phyloP scores from a whole-genome alignment of 2,113 vertebrate species.

The Notothenia rossii region DNA sequence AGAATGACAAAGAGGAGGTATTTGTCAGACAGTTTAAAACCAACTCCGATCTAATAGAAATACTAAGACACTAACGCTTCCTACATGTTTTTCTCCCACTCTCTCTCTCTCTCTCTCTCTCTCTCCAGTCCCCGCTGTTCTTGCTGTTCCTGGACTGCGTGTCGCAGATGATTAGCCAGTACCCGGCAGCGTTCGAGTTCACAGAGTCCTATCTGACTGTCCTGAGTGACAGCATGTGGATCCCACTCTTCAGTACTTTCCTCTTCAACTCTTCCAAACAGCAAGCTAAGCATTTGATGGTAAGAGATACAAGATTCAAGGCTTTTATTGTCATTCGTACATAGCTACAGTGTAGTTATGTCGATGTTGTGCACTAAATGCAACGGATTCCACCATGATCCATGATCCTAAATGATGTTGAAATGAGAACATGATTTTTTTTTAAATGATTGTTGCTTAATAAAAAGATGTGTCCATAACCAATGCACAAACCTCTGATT shows the following conservation, averaged over 20 bases:
- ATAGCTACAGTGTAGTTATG: no score
- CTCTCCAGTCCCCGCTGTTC: constrained; percentile 91
- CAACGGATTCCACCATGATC: background rate
- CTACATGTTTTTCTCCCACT: background rate
- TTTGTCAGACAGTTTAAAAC: background rate
- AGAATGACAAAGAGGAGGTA: constrained; percentile 94
- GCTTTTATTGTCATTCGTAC: no score
- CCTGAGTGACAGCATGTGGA: constrained; percentile 91
- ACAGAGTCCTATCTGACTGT: constrained; percentile 93
- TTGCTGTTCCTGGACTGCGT: constrained; percentile 95
- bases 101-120: constrained; percentile 5
- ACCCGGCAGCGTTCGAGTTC: constrained; percentile 96
- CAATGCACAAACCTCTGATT: background rate
- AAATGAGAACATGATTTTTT: background rate
- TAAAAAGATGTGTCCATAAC: background rate
- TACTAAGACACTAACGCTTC: background rate
- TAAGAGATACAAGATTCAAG: constrained; percentile 68
- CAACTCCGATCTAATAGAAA: background rate
- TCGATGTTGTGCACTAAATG: background rate
- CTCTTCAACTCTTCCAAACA: constrained; percentile 95
- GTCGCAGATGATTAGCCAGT: constrained; percentile 96
- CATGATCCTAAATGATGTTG: background rate
- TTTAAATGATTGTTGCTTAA: background rate
- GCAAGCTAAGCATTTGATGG: constrained; percentile 90
- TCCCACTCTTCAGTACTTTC: constrained; percentile 96